These are phyloP conservation scores for Tanypteryx hageni DNA, from an alignment of 2,888 invertebrate genomes.

Conservation along the genomic window DNA sequence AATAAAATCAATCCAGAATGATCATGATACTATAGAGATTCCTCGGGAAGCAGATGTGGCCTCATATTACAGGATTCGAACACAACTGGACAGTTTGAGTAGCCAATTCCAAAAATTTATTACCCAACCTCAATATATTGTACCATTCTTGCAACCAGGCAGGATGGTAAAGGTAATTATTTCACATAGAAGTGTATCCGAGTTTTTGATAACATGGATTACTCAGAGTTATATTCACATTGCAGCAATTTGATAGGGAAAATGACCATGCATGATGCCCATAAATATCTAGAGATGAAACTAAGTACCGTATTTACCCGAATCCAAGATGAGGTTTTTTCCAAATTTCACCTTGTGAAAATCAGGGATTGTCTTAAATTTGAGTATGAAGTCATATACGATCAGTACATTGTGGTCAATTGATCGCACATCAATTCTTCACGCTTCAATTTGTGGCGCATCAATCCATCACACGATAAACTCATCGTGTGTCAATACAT, in stretches of 20 bases:
- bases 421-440: no score
- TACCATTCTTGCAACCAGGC: constrained; percentile 97
- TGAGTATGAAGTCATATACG: no score
- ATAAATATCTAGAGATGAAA: constrained; percentile 14
- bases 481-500: no score
- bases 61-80: constrained; percentile 90
- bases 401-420: no score
- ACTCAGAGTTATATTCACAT: constrained; percentile 58
- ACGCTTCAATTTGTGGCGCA: no score
- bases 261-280: background rate
- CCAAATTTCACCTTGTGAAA: no score
- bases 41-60: constrained; percentile 86
- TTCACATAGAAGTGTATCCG: background rate
- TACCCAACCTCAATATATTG: constrained; percentile 90
- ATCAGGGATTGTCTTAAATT: no score
- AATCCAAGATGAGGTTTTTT: no score
- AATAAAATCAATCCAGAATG: constrained; percentile 81
- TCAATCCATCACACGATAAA: no score
- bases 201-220: constrained; percentile 40
- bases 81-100: constrained; percentile 86
- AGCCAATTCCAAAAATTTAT: constrained; percentile 87
- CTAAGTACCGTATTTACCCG: no score
- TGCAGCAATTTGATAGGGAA: background rate
- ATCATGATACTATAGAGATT: constrained; percentile 82
- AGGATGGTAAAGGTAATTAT: constrained; percentile 88